phyloP scores from a whole-genome alignment of 2,888 invertebrate species.

The Phalera bucephala region DNA sequence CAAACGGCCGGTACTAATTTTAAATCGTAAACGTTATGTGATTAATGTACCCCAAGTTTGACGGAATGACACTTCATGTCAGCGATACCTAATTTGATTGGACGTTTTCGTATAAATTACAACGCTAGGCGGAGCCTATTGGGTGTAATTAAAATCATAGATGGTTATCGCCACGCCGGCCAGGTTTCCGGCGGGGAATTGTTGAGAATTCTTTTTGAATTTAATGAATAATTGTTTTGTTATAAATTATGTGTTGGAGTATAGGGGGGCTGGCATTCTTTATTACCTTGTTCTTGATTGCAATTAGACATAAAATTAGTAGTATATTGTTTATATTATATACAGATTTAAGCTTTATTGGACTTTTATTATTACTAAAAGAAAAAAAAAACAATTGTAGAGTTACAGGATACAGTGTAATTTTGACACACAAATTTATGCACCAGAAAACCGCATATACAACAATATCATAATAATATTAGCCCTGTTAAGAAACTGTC shows the following conservation, averaged over 20 bases:
- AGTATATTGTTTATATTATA: too few species aligned
- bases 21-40: constrained; percentile 47
- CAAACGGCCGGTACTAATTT: constrained; percentile 37
- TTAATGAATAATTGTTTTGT: constrained; percentile 37
- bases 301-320: too few species aligned
- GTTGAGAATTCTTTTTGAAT: constrained; percentile 51
- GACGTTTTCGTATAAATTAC: constrained; percentile 74
- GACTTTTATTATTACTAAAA: too few species aligned
- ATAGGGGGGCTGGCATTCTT: constrained; percentile 3
- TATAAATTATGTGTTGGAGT: constrained; percentile 20
- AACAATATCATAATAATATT: too few species aligned
- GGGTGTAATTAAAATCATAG: constrained; percentile 71
- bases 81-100: constrained; percentile 72
- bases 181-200: constrained; percentile 67
- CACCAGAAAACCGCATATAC: too few species aligned
- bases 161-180: constrained; percentile 65
- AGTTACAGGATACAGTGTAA: too few species aligned
- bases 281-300: background rate
- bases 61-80: constrained; percentile 59
- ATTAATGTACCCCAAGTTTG: constrained; percentile 63
- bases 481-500: too few species aligned
- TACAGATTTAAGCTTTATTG: too few species aligned
- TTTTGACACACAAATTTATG: too few species aligned
- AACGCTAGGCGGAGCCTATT: constrained; percentile 65
- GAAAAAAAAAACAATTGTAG: too few species aligned